A percentile compares a stretch with the other conserved stretches of the same genome.
Conservation (phyloP, 2,888 invertebrate species). For the Iphiclides podalirius region DNA sequence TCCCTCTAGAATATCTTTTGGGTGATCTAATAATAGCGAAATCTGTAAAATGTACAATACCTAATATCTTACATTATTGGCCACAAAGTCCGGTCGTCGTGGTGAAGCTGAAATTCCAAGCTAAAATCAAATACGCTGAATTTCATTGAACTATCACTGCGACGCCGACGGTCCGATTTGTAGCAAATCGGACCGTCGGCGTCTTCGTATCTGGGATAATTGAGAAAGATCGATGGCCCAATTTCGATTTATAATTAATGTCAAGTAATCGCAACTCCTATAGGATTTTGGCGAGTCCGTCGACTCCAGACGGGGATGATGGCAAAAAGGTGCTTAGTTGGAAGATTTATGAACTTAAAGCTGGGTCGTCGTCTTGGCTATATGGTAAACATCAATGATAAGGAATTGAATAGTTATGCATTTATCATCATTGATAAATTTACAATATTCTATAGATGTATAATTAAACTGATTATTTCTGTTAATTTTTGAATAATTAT, state of each 20-base stretch:
- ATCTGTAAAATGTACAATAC: not conserved
- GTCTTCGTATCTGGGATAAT: conserved; percentile 20
- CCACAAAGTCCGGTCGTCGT: no score
- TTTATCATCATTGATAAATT: no score
- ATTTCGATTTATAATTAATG: conserved; percentile 16
- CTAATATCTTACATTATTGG: conserved; percentile 8
- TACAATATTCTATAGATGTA: no score
- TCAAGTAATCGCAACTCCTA: conserved; percentile 19
- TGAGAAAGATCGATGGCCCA: conserved; percentile 18
- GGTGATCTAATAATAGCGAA: not conserved
- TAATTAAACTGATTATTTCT: no score
- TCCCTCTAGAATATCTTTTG: not conserved
- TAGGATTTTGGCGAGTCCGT: conserved; percentile 19
- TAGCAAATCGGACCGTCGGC: no score
- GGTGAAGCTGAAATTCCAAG: no score
- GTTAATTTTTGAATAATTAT: no score
- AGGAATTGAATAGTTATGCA: conserved; percentile 11
- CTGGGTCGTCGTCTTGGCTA: conserved; percentile 34
- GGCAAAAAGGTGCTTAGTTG: conserved; percentile 31
- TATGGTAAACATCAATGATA: conserved; percentile 16
- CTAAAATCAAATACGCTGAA: no score
- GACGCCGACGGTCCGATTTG: no score
- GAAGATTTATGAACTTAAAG: conserved; percentile 42
- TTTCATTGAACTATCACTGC: no score
- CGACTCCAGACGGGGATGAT: conserved; percentile 29